Evolutionary conservation across 2,797 vertebrate genomes (phyloP).

Genomic region (Pipistrellus kuhlii): DNA sequence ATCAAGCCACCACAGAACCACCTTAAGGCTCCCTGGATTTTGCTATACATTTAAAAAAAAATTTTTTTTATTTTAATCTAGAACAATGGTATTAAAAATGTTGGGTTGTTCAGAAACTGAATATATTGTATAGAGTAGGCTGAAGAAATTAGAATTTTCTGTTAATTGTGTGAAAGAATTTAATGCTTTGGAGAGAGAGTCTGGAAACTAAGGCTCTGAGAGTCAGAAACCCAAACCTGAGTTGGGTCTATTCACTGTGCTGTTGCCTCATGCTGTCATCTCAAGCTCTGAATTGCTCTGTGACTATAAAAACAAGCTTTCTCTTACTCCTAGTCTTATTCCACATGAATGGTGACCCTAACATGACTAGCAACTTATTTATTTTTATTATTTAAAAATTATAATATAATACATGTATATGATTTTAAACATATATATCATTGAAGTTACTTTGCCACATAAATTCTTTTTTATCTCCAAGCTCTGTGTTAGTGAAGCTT

Average conservation of each 20-base stretch:
- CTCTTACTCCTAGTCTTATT: background rate
- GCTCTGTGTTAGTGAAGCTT: background rate
- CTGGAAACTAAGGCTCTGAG: background rate
- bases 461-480: conserved; percentile 3
- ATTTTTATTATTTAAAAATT: conserved; percentile 15
- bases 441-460: background rate
- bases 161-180: background rate
- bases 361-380: background rate
- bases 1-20: background rate
- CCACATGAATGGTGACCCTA: background rate
- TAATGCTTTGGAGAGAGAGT: background rate
- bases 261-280: background rate
- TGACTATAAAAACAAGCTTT: background rate
- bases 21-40: background rate
- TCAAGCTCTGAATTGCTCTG: background rate
- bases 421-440: conserved; percentile 1
- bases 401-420: background rate
- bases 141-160: background rate
- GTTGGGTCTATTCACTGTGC: fast-evolving
- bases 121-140: background rate
- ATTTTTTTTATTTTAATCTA: background rate
- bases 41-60: background rate
- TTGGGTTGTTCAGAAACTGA: background rate
- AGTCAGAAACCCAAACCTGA: background rate
- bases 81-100: background rate